Conservation (phyloP, 2,888 invertebrate genomes). For the Chrysomela aeneicollis region DNA sequence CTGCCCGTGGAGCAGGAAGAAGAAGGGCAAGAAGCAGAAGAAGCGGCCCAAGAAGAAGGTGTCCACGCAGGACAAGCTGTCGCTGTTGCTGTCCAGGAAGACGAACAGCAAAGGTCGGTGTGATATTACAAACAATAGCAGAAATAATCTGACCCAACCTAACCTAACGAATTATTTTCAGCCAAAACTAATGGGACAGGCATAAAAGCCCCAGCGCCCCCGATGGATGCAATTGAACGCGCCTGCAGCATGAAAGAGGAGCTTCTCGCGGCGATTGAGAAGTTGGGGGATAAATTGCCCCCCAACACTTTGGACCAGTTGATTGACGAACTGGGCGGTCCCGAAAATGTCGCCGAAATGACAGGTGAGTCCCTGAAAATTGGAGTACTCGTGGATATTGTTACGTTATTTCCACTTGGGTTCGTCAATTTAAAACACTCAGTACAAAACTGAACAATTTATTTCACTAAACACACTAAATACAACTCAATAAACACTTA, state of each 20-base stretch:
- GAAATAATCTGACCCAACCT: too few relatives aligned
- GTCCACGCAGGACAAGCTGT: slow-evolving; percentile 81
- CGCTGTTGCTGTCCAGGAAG: slow-evolving; percentile 69
- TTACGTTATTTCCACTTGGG: too few relatives aligned
- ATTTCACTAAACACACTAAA: too few relatives aligned
- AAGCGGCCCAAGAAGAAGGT: slow-evolving; percentile 55
- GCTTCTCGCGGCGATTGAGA: slow-evolving; percentile 83
- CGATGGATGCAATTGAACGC: slow-evolving; percentile 85
- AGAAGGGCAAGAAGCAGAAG: slow-evolving; percentile 56
- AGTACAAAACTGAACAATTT: too few relatives aligned
- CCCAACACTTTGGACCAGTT: slow-evolving; percentile 98
- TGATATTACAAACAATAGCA: too few relatives aligned
- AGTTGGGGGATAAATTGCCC: slow-evolving; percentile 82
- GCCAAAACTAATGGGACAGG: slow-evolving; percentile 56
- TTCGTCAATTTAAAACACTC: too few relatives aligned
- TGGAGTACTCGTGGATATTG: too few relatives aligned
- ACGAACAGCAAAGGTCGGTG: slow-evolving; percentile 40
- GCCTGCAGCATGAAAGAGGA: slow-evolving; percentile 95
- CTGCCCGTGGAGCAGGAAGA: slow-evolving; percentile 65
- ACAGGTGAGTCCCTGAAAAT: slow-evolving; percentile 73
- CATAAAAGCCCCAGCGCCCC: slow-evolving; percentile 67
- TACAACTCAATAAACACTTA: too few relatives aligned
- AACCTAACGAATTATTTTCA: slow-evolving; percentile 29
- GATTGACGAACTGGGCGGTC: slow-evolving; percentile 97
- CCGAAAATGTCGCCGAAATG: slow-evolving; percentile 99